These are phyloP conservation scores for Drosophila monieri DNA, from an alignment of 2,888 invertebrate genomes.

Conservation along the genomic window DNA sequence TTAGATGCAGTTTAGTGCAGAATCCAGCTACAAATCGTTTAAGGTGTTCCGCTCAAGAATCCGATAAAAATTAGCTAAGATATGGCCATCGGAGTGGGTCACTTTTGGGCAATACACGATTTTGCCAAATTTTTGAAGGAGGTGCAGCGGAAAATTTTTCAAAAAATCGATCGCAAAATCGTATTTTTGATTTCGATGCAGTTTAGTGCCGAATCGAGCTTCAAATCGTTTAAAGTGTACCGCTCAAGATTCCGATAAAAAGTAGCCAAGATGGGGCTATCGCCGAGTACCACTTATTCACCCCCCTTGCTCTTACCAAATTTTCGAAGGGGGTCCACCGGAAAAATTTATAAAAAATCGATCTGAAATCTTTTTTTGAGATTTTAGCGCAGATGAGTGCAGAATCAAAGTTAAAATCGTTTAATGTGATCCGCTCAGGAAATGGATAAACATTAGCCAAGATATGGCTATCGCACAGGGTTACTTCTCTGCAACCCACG, in stretches of 20 bases:
- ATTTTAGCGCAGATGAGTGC: neutral
- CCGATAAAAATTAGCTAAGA: neutral
- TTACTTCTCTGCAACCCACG: too few species aligned
- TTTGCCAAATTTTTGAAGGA: neutral
- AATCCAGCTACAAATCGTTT: neutral
- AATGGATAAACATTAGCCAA: neutral
- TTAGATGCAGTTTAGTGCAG: neutral
- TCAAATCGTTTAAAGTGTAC: neutral
- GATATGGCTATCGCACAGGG: neutral
- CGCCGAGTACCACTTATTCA: neutral
- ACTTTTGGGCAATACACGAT: too few species aligned
- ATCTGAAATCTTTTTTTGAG: neutral
- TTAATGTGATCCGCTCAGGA: neutral
- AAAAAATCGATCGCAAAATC: neutral
- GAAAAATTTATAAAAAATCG: neutral
- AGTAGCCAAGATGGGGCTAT: neutral
- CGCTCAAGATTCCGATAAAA: neutral
- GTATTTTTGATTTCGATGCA: neutral
- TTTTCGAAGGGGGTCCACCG: neutral
- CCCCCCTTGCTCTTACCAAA: neutral
- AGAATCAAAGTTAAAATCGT: neutral
- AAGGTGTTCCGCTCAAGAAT: neutral
- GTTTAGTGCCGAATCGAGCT: rapidly evolving
- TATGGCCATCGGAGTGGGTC: neutral
- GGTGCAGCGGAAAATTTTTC: neutral